Conservation (phyloP, 2,797 vertebrate genomes). For the Sphaeramia orbicularis region DNA sequence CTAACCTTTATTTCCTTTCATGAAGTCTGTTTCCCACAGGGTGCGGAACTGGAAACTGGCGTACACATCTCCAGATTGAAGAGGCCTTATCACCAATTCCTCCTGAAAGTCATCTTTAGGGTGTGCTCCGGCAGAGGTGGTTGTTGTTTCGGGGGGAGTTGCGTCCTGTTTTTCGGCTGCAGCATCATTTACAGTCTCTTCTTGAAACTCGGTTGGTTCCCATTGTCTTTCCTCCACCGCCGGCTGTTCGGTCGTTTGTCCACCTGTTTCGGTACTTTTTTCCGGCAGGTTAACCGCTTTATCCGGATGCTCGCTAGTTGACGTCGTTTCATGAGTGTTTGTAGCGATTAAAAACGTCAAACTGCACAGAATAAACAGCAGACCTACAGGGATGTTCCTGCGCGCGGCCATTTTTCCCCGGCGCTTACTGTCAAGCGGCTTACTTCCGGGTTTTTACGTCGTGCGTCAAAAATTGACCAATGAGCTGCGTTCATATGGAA, state of each 20-base stretch:
- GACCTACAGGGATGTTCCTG: slow-evolving; percentile 15
- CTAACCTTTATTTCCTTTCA: slow-evolving; percentile 84
- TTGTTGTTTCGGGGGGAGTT: background rate
- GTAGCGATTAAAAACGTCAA: slow-evolving; percentile 15
- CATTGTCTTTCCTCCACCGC: slow-evolving; percentile 50
- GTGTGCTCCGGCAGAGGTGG: slow-evolving; percentile 1
- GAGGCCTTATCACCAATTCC: slow-evolving; percentile 92
- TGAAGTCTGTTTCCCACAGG: slow-evolving; percentile 90
- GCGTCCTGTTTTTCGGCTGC: background rate
- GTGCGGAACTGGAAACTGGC: slow-evolving; percentile 96
- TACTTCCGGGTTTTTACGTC: slow-evolving; percentile 75
- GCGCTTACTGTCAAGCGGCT: background rate
- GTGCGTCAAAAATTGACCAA: slow-evolving; percentile 59
- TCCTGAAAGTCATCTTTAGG: slow-evolving; percentile 88
- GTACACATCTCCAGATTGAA: slow-evolving; percentile 91
- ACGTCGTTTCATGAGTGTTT: slow-evolving; percentile 30
- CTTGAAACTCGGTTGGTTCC: slow-evolving; percentile 62
- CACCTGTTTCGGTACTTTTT: slow-evolving; percentile 5
- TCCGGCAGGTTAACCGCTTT: background rate
- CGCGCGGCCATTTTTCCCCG: slow-evolving; percentile 74
- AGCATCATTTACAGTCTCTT: slow-evolving; percentile 12
- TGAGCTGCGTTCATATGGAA: slow-evolving; percentile 36
- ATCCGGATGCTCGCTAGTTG: background rate
- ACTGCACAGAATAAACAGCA: slow-evolving; percentile 53
- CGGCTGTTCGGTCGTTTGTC: slow-evolving; percentile 13